Evolutionary conservation across 2,797 vertebrate genomes (phyloP), one percentile per base, ranked within the genome.

Genomic region (Melanotaenia nigrans): DNA sequence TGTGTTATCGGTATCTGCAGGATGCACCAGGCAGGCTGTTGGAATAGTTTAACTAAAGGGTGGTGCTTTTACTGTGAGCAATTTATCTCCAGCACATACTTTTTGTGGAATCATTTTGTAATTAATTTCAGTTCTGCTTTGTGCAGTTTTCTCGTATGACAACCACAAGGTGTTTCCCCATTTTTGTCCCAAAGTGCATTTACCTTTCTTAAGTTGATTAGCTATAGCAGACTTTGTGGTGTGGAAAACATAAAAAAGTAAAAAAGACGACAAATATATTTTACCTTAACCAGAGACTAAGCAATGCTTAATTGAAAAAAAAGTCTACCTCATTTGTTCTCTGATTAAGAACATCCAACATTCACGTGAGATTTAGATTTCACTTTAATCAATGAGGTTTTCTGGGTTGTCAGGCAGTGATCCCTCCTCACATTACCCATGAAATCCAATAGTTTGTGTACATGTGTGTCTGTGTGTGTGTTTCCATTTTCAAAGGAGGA

Each of bases 1-100:
- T 42, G 24, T 33, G 68, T 71, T 89, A 72, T 84, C 68, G 25
- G 80, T 90, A 90, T 92, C 84, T 82, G 56, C 82, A 82, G 85
- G 82, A 82, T 82, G 75, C 85, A 83, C 84, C 66, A 66, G 69
- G 69, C 77, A 72, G 42, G 71, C 55, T 64, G 63, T 61, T 65
- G 67, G 56, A 60, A 74, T 57, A 58, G 47, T 71, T 42, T 68
- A 58, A 62, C 51, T 65, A 11, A 72, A 57, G 25, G 57, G n/a
- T 77, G 60, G 28, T 75, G 61, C 68, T 71, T 85, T 87, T 54
- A 55, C 65, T 74, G 36, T 63, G 13, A n/a, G 24, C 61, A 38
- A 66, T 56, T 28, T 71, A 65, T 78, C 64, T 82, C 56, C 53
- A 65, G n/a, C 60, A 75, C 54, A 47, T 68, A 13, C 72, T 73